phyloP scores from a whole-genome alignment of 2,888 invertebrate species.

The Baronia brevicornis region DNA sequence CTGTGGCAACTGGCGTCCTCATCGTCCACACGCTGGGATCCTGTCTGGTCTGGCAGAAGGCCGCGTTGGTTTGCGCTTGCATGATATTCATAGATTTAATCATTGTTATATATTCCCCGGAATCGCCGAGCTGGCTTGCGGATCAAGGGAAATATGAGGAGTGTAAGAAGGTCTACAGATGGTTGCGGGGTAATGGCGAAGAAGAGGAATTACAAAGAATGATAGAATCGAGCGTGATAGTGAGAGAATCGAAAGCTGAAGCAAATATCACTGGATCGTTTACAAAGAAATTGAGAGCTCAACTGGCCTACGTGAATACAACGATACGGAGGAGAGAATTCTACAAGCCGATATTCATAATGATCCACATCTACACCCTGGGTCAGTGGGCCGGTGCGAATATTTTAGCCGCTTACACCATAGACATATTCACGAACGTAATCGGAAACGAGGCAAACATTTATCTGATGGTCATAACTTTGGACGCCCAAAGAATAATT shows the following conservation, averaged over 20 bases:
- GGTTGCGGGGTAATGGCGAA: constrained; percentile 67
- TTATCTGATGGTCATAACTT: constrained; percentile 41
- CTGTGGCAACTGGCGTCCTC: constrained; percentile 75
- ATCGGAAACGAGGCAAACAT: constrained; percentile 37
- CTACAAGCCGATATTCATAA: constrained; percentile 47
- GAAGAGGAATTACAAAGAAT: constrained; percentile 49
- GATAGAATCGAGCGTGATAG: constrained; percentile 37
- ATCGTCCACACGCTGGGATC: constrained; percentile 77
- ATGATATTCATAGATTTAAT: constrained; percentile 60
- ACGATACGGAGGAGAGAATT: constrained; percentile 44
- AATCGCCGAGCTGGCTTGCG: constrained; percentile 80
- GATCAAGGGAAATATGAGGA: constrained; percentile 69
- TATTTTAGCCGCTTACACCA: constrained; percentile 41
- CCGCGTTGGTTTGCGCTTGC: constrained; percentile 61
- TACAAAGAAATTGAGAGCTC: constrained; percentile 26
- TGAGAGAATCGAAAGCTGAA: constrained; percentile 32
- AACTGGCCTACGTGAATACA: constrained; percentile 29
- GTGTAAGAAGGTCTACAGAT: constrained; percentile 70
- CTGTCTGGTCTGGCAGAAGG: constrained; percentile 68
- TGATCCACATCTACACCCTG: constrained; percentile 45
- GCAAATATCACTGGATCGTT: constrained; percentile 27
- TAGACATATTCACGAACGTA: constrained; percentile 44
- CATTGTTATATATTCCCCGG: constrained; percentile 61
- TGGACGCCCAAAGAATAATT: constrained; percentile 49
- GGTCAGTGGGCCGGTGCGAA: constrained; percentile 52